phyloP scores from a whole-genome alignment of 2,888 invertebrate species.

The Torymus aiolomorphi region DNA sequence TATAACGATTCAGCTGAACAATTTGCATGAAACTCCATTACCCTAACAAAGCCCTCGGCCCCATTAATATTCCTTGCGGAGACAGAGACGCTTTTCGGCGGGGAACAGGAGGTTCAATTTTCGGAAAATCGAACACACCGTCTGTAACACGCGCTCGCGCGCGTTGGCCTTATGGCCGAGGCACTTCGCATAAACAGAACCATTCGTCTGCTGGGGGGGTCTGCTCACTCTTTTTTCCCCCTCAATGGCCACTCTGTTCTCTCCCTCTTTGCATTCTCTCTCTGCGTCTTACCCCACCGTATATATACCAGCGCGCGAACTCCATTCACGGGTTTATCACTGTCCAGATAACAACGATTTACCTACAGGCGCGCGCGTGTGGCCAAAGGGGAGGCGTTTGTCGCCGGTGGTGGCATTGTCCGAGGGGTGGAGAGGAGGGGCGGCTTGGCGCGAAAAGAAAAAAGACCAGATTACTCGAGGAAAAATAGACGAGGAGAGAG shows the following conservation, averaged over 20 bases:
- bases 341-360: conserved; percentile 76
- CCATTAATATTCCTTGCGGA: conserved; percentile 18
- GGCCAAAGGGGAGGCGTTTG: conserved; percentile 33
- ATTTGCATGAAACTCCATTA: too few relatives aligned
- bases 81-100: background rate
- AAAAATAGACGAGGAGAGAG: conserved; percentile 47
- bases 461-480: conserved; percentile 52
- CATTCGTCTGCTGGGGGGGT: conserved; percentile 63
- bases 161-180: background rate
- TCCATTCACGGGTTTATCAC: conserved; percentile 76
- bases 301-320: conserved; percentile 65
- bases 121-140: conserved; percentile 49
- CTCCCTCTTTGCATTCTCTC: conserved; percentile 60
- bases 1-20: background rate
- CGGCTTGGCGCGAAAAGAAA: conserved; percentile 49
- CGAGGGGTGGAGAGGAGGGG: conserved; percentile 41
- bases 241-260: conserved; percentile 59
- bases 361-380: conserved; percentile 69
- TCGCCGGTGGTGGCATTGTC: conserved; percentile 33
- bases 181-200: conserved; percentile 67
- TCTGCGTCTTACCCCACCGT: conserved; percentile 47
- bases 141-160: conserved; percentile 16
- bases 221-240: conserved; percentile 23
- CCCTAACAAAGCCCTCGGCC: too few relatives aligned
- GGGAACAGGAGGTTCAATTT: conserved; percentile 20